A percentile compares a stretch with the other conserved stretches of the same genome.
These are phyloP conservation scores for Lophochroa leadbeateri DNA, from an alignment of 2,113 vertebrate genomes.

Conservation along the genomic window DNA sequence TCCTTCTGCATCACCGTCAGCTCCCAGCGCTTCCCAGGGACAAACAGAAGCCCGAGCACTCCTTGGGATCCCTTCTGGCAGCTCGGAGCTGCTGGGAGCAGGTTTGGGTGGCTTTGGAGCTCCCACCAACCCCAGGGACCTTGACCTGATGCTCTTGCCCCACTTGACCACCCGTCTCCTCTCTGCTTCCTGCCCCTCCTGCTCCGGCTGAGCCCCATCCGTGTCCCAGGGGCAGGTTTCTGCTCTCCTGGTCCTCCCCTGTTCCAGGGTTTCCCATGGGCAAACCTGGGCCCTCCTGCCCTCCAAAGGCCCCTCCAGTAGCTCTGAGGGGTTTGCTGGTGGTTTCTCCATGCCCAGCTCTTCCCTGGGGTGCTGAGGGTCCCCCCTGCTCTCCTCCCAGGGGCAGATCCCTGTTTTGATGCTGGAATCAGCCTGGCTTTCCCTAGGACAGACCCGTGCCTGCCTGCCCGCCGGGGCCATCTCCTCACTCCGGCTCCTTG, in stretches of 20 bases:
- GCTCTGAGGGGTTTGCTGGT: not conserved
- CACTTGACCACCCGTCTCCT: not conserved
- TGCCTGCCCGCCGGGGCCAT: not conserved
- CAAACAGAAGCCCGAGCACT: conserved; percentile 28
- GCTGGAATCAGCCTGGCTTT: not conserved
- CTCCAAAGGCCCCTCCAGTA: not conserved
- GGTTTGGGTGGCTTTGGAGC: not conserved
- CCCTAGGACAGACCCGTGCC: not conserved
- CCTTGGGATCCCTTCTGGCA: not conserved
- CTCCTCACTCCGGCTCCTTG: not conserved
- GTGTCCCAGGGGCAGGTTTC: conserved; percentile 67
- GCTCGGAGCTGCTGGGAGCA: not conserved
- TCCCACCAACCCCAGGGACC: not conserved
- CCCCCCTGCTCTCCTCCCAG: conserved; percentile 3
- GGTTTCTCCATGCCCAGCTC: not conserved
- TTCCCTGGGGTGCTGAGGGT: not conserved
- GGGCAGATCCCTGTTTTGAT: not conserved
- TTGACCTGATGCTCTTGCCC: not conserved
- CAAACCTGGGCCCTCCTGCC: conserved; percentile 32
- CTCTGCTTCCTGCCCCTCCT: not conserved
- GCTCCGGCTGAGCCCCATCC: not conserved
- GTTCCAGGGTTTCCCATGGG: conserved; percentile 53
- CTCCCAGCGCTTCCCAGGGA: conserved; percentile 62
- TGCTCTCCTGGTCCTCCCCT: not conserved
- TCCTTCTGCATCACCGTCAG: not conserved